Base-by-base conservation (phyloP, 1,140 invertebrate species). In the Berghia stephanieae region DNA sequence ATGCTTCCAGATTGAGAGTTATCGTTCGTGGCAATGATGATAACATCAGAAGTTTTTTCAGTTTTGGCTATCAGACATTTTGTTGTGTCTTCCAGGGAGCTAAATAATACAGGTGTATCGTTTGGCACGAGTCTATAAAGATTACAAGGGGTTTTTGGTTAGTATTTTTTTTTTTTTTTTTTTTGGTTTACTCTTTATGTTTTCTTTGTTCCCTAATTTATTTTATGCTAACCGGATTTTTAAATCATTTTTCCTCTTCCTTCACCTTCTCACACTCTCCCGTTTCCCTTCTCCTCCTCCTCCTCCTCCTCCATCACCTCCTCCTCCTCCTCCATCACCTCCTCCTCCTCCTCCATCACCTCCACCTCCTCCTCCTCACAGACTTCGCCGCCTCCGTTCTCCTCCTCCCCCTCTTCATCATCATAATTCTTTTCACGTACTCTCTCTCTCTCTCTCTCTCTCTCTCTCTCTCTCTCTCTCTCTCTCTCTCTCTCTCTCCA, bases 361-460 rank as follows among this genome's bases (percentile, higher is more conserved):
- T 31, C 36, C 38, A 13, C 3, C 63, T 24, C 21, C 8, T 27
- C 8, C 18, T 60, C 31, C 31, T n/a, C 13, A 13, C 46, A 13
- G 46, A 49, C 13, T 13, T 49, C 13, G 46, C n/a, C 46, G 13
- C n/a, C 13, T n/a, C 13, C 13, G 46, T 13, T 16, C 57, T 63
- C 57, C 34, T 31, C 34, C 57, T 63, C 57, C 34, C 57, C 34
- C 57, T 63, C 57, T 63, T 31, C 34, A 16, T 16, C 27, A n/a
- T n/a, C n/a, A n/a, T n/a, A n/a, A n/a, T n/a, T n/a, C n/a, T n/a
- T 49, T 49, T 13, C 46, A 49, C 13, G 46, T 13, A 16, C 57
- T 63, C 57, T 63, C 57, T 63, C 57, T 63, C 57, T 63, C 57
- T 63, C 57, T 63, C 57, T 63, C 57, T 63, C 57, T 16, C 27